Conservation (phyloP, 1,140 invertebrate species). For the Zophobas atratus region DNA sequence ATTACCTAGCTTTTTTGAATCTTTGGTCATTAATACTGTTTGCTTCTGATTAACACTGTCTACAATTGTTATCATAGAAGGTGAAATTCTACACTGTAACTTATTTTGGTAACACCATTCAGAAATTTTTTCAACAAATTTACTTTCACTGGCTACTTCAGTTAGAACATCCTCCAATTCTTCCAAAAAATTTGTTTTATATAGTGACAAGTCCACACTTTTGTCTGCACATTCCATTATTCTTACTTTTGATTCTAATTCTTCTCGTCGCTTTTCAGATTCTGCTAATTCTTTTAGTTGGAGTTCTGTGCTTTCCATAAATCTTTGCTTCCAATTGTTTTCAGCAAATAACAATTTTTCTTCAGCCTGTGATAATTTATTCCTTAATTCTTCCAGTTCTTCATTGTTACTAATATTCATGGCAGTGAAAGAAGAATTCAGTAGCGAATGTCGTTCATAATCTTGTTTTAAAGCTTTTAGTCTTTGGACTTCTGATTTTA, state of each 20-base stretch:
- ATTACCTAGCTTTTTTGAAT: slow-evolving; percentile 45
- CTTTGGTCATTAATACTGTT: slow-evolving; percentile 50
- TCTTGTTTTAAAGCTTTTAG: slow-evolving; percentile 73
- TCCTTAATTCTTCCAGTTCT: slow-evolving; percentile 69
- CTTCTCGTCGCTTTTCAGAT: slow-evolving; percentile 73
- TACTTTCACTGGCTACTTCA: slow-evolving; percentile 40
- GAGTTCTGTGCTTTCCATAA: slow-evolving; percentile 61
- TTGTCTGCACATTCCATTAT: slow-evolving; percentile 65
- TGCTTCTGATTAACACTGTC: slow-evolving; percentile 55
- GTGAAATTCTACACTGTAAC: slow-evolving; percentile 53
- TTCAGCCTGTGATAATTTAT: slow-evolving; percentile 76
- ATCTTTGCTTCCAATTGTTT: slow-evolving; percentile 73
- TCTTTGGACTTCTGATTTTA: slow-evolving; percentile 79
- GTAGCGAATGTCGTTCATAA: slow-evolving; percentile 69
- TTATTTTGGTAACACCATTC: slow-evolving; percentile 55
- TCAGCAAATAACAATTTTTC: slow-evolving; percentile 72
- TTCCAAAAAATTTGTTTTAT: slow-evolving; percentile 71
- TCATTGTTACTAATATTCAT: slow-evolving; percentile 62
- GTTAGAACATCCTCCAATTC: slow-evolving; percentile 71
- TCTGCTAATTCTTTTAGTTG: slow-evolving; percentile 71
- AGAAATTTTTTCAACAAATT: slow-evolving; percentile 53
- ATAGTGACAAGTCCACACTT: slow-evolving; percentile 67
- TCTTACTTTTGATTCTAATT: slow-evolving; percentile 69
- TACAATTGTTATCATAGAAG: slow-evolving; percentile 55
- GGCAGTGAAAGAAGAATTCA: slow-evolving; percentile 61